A percentile compares a stretch with the other conserved stretches of the same genome.
phyloP scores from a whole-genome alignment of 1,140 invertebrate species.

The Chironomus striatipennis region DNA sequence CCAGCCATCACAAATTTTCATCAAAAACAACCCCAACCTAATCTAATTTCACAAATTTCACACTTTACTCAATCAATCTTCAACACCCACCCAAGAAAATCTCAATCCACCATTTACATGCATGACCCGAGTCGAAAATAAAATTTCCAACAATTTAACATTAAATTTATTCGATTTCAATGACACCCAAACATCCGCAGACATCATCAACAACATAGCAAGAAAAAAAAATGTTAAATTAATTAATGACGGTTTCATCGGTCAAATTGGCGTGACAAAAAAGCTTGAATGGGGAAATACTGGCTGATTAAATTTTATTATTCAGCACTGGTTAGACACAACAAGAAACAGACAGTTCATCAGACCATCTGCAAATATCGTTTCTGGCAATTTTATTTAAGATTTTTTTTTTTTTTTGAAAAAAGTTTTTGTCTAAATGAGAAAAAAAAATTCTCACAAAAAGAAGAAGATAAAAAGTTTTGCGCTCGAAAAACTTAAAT shows the following conservation, averaged over 20 bases:
- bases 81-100: too few species aligned
- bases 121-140: too few species aligned
- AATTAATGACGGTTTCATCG: conserved; percentile 12
- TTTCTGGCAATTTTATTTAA: conserved; percentile 1
- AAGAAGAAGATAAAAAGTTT: too few species aligned
- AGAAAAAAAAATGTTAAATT: background rate
- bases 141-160: background rate
- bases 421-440: background rate
- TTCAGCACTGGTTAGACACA: background rate
- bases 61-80: too few species aligned
- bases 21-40: too few species aligned
- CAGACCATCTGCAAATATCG: conserved; percentile 7
- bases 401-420: background rate
- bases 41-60: too few species aligned
- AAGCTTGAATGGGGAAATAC: background rate
- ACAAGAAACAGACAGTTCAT: background rate
- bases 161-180: background rate
- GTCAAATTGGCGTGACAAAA: background rate
- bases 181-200: background rate
- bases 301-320: conserved; percentile 15
- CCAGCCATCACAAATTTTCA: too few species aligned
- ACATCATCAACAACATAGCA: background rate
- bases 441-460: conserved; percentile 22
- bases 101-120: too few species aligned
- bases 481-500: background rate